Evolutionary conservation across 2,797 vertebrate genomes (phyloP), one percentile per base, ranked within the genome.

Genomic region (Triplophysa bombifrons): DNA sequence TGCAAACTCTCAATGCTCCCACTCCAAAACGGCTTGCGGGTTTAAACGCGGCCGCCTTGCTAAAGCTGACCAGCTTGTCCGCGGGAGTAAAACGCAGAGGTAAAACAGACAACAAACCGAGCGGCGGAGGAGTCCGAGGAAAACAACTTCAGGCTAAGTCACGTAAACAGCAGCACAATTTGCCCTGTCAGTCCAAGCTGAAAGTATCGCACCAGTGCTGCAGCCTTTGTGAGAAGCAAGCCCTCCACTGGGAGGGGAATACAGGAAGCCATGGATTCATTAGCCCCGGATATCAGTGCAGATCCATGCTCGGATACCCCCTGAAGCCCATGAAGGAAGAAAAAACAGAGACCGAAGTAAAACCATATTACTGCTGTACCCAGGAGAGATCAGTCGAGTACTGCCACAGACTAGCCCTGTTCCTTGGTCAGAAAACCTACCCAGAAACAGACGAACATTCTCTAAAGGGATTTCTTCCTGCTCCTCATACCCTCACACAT

Each of bases 1-100:
- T 90, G 88, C 84, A 91, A 80, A 89, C 85, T 82, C 81, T 94
- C 80, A 84, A 93, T 11, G 84, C 91, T 1, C 93, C 93, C 0
- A 94, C 96, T 56, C 97, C 97, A 34, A 95, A 97, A 81, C 96
- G 98, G 77, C 91, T 98, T 91, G 98, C 98, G 2, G 97, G 98
- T 84, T 94, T 99, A 73, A 99, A 97, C 0, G 97, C 97, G 0
- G 96, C 95, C 0, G 95, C 96, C 2, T 95, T 99, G 84, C 94
- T 99, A 83, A 98, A 94, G 90, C 93, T 99, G 86, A 97, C 96
- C 80, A 96, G 96, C 0, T 88, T 90, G n/a, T 86, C 82, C 0
- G 91, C 92, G 1, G 88, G 88, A 84, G 85, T 65, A 82, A 93
- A 93, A 81, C 89, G 93, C 27, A 89, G 91, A 16, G 91, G 86